These are phyloP conservation scores for Scartelaos histophorus DNA, from an alignment of 2,113 vertebrate species.

Conservation along the genomic window DNA sequence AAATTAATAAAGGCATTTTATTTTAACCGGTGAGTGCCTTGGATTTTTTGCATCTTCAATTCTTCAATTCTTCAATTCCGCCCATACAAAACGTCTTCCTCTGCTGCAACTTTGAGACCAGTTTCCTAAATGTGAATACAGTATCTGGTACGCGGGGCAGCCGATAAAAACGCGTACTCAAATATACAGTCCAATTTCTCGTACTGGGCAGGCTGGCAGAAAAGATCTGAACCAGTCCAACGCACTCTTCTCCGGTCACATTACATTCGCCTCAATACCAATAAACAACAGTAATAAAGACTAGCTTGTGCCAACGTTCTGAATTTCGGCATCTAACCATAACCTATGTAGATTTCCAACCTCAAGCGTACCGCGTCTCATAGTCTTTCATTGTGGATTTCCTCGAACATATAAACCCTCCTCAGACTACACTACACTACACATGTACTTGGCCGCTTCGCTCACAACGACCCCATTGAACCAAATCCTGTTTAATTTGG, in stretches of 20 bases:
- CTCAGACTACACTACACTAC: constrained; percentile 31
- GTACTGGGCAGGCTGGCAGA: neutral
- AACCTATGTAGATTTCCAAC: constrained; percentile 4
- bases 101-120: neutral
- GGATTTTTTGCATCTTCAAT: no score
- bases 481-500: constrained; percentile 14
- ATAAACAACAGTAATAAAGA: neutral
- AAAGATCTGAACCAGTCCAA: neutral
- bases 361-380: constrained; percentile 3
- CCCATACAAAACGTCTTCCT: neutral
- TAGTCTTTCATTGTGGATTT: constrained; percentile 23
- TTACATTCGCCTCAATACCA: neutral
- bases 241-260: neutral
- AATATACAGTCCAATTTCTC: neutral
- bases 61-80: no score
- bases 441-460: constrained; percentile 30
- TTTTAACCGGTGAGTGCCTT: no score
- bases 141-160: neutral
- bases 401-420: constrained; percentile 30
- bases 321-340: neutral
- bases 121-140: neutral
- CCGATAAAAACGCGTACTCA: neutral
- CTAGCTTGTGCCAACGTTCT: neutral
- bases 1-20: no score
- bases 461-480: constrained; percentile 51